A percentile compares a stretch with the other conserved stretches of the same genome.
phyloP scores from a whole-genome alignment of 2,888 invertebrate genomes.

The Zygothrica quintamaculata region DNA sequence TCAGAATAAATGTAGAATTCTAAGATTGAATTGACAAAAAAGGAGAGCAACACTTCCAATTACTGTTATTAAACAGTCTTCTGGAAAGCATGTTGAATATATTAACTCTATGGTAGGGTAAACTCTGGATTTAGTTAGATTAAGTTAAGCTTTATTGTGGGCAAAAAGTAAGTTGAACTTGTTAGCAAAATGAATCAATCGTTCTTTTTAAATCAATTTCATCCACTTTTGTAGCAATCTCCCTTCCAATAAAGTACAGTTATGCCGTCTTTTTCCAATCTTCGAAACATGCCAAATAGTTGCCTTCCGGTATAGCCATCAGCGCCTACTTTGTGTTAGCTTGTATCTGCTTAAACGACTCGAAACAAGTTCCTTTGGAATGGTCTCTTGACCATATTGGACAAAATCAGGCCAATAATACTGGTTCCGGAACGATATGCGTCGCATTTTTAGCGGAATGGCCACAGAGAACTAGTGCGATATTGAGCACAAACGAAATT shows the following conservation, averaged over 20 bases:
- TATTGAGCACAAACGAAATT: too few species aligned
- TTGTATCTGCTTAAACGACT: constrained; percentile 6
- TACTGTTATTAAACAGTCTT: too few species aligned
- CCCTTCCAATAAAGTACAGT: constrained; percentile 7
- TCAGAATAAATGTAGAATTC: too few species aligned
- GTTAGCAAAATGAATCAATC: neutral
- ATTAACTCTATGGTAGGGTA: too few species aligned
- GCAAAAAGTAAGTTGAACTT: neutral
- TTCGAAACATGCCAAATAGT: constrained; percentile 13
- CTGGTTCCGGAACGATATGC: neutral
- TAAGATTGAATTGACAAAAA: too few species aligned
- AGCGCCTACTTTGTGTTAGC: constrained; percentile 10
- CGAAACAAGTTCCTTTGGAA: constrained; percentile 2
- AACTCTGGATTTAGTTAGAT: too few species aligned
- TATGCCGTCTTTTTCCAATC: constrained; percentile 9
- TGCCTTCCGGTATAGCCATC: constrained; percentile 2
- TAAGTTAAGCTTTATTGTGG: too few species aligned
- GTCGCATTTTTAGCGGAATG: constrained; percentile 2
- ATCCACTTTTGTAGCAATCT: constrained; percentile 8
- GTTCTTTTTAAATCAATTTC: constrained; percentile 3
- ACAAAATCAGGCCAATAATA: neutral
- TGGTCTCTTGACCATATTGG: neutral
- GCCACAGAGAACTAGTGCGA: constrained; percentile 24
- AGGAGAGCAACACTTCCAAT: too few species aligned
- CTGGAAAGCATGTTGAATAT: too few species aligned